Evolutionary conservation across 2,113 vertebrate species (phyloP).

Genomic region (Edolisoma coerulescens): DNA sequence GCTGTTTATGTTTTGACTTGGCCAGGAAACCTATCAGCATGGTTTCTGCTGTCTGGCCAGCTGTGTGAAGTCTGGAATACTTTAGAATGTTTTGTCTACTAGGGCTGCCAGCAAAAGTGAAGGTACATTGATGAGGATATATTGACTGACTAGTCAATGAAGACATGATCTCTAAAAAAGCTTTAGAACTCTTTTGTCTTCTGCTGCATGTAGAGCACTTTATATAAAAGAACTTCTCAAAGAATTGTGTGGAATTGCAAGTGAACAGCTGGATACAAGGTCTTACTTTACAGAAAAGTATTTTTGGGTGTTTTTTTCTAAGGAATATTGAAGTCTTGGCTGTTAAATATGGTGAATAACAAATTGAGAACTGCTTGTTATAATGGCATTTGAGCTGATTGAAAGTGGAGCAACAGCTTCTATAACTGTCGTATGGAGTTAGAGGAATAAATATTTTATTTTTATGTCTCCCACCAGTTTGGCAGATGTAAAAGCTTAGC

Average conservation of each 20-base stretch:
- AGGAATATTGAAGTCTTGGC: background rate
- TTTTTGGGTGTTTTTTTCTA: background rate
- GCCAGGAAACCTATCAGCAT: background rate
- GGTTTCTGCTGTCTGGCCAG: background rate
- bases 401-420: background rate
- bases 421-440: background rate
- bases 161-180: background rate
- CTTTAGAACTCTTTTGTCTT: background rate
- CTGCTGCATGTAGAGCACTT: background rate
- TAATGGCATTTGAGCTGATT: background rate
- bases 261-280: background rate
- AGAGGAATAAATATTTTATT: background rate
- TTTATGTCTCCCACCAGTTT: background rate
- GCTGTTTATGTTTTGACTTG: background rate
- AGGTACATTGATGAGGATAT: background rate
- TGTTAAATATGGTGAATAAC: background rate
- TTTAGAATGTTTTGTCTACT: background rate
- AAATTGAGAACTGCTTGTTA: background rate
- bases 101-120: background rate
- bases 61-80: background rate
- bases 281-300: background rate
- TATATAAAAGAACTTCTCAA: background rate
- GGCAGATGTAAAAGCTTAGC: background rate
- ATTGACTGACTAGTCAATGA: background rate
- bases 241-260: background rate